Conservation (phyloP, 2,113 vertebrate genomes). For the Eonycteris spelaea region DNA sequence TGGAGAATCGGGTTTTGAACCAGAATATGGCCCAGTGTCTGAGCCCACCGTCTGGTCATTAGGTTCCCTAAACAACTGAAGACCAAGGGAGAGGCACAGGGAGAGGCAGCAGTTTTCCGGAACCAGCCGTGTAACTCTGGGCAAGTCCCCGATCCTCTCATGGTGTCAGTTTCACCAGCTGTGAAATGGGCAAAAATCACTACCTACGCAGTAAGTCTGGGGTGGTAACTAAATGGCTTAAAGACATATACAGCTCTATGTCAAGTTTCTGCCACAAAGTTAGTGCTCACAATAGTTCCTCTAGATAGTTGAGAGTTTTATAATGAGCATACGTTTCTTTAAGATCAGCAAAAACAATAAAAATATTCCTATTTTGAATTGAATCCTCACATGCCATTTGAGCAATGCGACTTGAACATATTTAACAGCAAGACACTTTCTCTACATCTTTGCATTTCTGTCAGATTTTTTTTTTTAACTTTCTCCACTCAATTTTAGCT, state of each 20-base stretch:
- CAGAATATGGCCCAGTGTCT: background rate
- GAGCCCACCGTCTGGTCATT: fast-evolving
- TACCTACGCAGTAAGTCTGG: background rate
- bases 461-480: background rate
- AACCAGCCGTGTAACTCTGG: background rate
- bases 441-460: background rate
- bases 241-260: background rate
- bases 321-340: background rate
- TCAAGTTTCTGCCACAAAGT: background rate
- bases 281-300: background rate
- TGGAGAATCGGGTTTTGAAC: background rate
- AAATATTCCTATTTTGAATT: background rate
- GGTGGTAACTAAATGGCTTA: background rate
- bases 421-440: background rate
- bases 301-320: background rate
- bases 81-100: background rate
- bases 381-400: background rate
- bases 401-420: background rate
- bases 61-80: background rate
- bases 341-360: background rate
- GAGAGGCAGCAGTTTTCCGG: background rate
- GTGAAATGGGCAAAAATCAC: background rate
- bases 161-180: background rate
- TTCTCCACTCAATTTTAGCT: background rate
- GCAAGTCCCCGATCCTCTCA: background rate